Conservation (phyloP, 2,113 vertebrate species). For the Cebus imitator region DNA sequence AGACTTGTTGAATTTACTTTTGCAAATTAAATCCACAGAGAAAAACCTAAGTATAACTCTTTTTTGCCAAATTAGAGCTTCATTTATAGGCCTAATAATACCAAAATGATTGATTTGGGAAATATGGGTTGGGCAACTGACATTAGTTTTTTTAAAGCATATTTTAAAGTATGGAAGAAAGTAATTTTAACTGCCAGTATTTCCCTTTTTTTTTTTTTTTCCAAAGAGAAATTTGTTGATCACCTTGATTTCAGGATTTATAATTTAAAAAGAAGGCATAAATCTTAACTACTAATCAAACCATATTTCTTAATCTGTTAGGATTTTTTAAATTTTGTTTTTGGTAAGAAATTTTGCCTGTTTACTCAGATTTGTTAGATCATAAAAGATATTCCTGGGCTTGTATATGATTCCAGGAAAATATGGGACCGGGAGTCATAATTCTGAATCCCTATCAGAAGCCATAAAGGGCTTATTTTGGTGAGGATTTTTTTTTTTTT, state of each 20-base stretch:
- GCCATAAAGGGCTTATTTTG: background rate
- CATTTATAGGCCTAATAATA: conserved; percentile 44
- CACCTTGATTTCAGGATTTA: conserved; percentile 37
- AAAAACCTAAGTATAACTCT: conserved; percentile 57
- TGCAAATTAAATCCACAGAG: conserved; percentile 73
- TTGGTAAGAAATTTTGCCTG: background rate
- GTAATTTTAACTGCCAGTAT: conserved; percentile 11
- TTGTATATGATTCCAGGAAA: background rate
- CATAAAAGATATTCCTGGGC: background rate
- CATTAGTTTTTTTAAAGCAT: background rate
- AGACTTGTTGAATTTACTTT: conserved; percentile 76
- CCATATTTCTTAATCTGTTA: conserved; percentile 9
- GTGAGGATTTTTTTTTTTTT: no score
- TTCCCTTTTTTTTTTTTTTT: conserved; percentile 25
- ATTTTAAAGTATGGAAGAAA: conserved; percentile 22
- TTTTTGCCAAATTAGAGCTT: conserved; percentile 61
- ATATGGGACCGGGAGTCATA: background rate
- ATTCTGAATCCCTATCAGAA: conserved; percentile 21
- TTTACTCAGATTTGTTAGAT: conserved; percentile 30
- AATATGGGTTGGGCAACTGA: background rate
- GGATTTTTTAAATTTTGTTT: background rate
- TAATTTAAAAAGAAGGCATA: background rate
- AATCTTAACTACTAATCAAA: conserved; percentile 31
- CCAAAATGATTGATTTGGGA: conserved; percentile 36
- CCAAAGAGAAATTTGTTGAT: conserved; percentile 13